Base-by-base conservation (phyloP, 1,140 invertebrate species). In the Drosophila kikkawai region DNA sequence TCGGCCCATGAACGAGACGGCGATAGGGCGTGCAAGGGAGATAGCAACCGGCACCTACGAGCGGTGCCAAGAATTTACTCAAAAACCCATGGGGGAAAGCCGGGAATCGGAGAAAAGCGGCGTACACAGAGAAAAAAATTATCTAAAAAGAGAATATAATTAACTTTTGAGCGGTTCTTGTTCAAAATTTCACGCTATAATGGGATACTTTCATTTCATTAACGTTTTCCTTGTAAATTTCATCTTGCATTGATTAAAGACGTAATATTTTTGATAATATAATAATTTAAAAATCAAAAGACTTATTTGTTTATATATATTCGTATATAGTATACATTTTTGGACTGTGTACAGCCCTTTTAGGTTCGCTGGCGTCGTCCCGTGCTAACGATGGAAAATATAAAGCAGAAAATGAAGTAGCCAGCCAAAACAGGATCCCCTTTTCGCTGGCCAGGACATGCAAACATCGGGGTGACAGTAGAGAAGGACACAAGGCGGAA, bases 371-470 rank as follows among this genome's bases (percentile, higher is more conserved):
- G 80, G 80, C 60, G 71, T 57, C 69, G 67, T 56, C 12, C 66
- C 42, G 39, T 70, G 64, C 78, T 80, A 71, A 50, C 59, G 48
- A 79, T 65, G 61, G 74, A 90, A 81, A 88, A 68, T 80, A 87
- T 90, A 78, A 90, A 87, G 74, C 68, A 47, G 61, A 81, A 78
- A 90, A 87, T 90, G 85, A 88, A 88, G 84, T 88, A 88, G 74
- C 81, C 59, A 63, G 68, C 70, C 75, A 65, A 56, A 56, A 64
- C 75, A 53, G 80, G 59, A 50, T 75, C 71, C 19, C 39, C 47
- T 57, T 70, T 79, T 75, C 55, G 61, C 79, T 51, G 50, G 50
- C 50, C 50, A 64, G 63, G 80, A 79, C 79, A 67, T 69, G 60
- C 59, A 75, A 68, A 79, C 76, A 74, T 51, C 56, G 55, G 55